Conservation (phyloP, 2,888 invertebrate species). For the Yponomeuta plumbellus region DNA sequence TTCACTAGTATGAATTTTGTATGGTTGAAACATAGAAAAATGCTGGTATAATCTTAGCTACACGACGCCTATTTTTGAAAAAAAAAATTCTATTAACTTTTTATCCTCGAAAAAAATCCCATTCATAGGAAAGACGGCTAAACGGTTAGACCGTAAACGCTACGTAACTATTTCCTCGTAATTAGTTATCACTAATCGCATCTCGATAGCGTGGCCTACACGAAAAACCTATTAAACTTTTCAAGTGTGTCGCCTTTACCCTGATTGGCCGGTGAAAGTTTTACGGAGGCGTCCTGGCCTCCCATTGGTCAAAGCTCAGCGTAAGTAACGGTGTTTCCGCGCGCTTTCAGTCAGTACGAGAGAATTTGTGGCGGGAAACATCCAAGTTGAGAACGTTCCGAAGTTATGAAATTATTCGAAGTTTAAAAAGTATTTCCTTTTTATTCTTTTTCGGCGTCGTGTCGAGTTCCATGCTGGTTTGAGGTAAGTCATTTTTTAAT, state of each 20-base stretch:
- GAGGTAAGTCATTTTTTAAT: background rate
- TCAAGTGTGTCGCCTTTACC: constrained; percentile 53
- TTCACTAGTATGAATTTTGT: too few species aligned
- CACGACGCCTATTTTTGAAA: too few species aligned
- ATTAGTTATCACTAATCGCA: constrained; percentile 19
- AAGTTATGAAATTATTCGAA: background rate
- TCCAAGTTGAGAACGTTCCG: constrained; percentile 19
- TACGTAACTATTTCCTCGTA: constrained; percentile 20
- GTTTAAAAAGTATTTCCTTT: background rate
- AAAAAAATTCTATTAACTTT: too few species aligned
- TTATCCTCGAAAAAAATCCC: too few species aligned
- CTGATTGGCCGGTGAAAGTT: constrained; percentile 44
- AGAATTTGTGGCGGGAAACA: constrained; percentile 48
- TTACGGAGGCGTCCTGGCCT: constrained; percentile 52
- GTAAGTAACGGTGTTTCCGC: constrained; percentile 68
- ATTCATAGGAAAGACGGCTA: too few species aligned
- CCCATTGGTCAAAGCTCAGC: constrained; percentile 47
- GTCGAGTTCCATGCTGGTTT: background rate
- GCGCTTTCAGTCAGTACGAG: constrained; percentile 61
- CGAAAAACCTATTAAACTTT: constrained; percentile 69
- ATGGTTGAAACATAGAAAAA: too few species aligned
- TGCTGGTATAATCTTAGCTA: too few species aligned
- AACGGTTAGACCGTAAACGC: constrained; percentile 14
- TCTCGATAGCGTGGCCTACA: constrained; percentile 42
- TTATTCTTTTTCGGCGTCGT: background rate